A percentile compares a stretch with the other conserved stretches of the same genome.
Evolutionary conservation across 2,888 invertebrate species (phyloP).

Genomic region (Hirtodrosophila cameraria): DNA sequence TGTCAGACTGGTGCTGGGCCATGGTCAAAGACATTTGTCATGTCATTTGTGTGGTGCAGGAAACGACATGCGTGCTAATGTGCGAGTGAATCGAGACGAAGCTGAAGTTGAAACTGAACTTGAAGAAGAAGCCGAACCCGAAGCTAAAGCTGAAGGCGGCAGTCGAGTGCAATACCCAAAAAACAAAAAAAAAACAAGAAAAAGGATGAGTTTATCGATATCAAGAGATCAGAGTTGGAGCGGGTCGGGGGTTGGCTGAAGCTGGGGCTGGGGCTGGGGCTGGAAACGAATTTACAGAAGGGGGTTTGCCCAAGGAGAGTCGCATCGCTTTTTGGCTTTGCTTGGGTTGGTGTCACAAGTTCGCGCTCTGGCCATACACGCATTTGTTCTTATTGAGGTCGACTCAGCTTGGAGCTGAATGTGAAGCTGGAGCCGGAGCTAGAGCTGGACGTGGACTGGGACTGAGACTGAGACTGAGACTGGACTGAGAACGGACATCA

Average conservation of each 20-base stretch:
- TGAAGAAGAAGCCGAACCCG: no score
- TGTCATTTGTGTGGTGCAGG: constrained; percentile 81
- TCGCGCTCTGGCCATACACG: constrained; percentile 50
- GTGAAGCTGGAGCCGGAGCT: constrained; percentile 3
- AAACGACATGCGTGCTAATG: constrained; percentile 75
- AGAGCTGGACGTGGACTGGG: constrained; percentile 6
- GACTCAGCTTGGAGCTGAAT: constrained; percentile 38
- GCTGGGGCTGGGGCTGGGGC: constrained; percentile 24
- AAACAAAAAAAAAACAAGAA: constrained; percentile 19
- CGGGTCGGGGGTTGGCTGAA: constrained; percentile 17
- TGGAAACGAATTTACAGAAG: neutral
- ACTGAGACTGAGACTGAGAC: no score
- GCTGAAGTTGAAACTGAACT: no score
- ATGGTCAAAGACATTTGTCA: constrained; percentile 81
- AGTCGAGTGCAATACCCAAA: no score
- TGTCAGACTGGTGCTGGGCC: constrained; percentile 42
- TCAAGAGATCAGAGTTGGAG: constrained; percentile 50
- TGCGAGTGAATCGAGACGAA: constrained; percentile 41
- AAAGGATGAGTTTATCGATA: constrained; percentile 74
- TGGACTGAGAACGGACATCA: constrained; percentile 2
- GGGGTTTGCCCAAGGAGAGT: neutral
- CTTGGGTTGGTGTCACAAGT: constrained; percentile 73
- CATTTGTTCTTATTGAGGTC: constrained; percentile 66
- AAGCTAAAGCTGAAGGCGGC: no score
- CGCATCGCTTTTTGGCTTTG: constrained; percentile 20